Evolutionary conservation across 2,888 invertebrate species (phyloP), one percentile per base, ranked within the genome.

Genomic region (Priocnemis perturbator): DNA sequence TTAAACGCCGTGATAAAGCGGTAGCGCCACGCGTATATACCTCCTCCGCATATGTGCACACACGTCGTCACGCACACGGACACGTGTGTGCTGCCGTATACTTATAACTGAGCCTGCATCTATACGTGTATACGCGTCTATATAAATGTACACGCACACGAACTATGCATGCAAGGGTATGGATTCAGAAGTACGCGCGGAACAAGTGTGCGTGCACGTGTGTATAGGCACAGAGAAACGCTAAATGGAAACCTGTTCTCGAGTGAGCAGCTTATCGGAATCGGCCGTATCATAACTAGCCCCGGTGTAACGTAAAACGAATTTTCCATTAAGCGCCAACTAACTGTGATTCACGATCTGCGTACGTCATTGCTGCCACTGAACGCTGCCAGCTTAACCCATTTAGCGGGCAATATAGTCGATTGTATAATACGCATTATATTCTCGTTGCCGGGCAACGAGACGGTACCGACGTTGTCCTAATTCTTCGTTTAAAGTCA

Each of bases 1-100:
- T 79, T 77, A 79, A 80, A 71, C 73, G 68, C 53, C 59, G 60
- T 64, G 78, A 79, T 79, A 78, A 79, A 79, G 73, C 73, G 66
- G 77, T 75, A 79, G 75, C 73, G 57, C 69, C 26, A 52, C 26
- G 47, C 50, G n/a, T 14, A 3, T 48, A 3, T 48, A 17, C 17
- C 9, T 53, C 15, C 4, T 52, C 20, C 55, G 26, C 23, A 9
- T 50, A 26, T 15, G n/a, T 15, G 14, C 19, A 30, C 44, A 30
- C 60, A 19, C 50, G 21, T 0, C 26, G 48, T 44, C 20, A 45
- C n/a, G 20, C 17, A 23, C 65, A 55, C 48, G 26, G 47, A 45
- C 59, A 11, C n/a, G n/a, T n/a, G n/a, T n/a, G 21, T 57, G 45
- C 37, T 44, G 19, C 7, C 30, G 9, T 21, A 7, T 21, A 19